Percentiles rank a stretch among this genome's conserved stretches.
Evolutionary conservation across 2,888 invertebrate genomes (phyloP).

Genomic region (Pollenia angustigena): DNA sequence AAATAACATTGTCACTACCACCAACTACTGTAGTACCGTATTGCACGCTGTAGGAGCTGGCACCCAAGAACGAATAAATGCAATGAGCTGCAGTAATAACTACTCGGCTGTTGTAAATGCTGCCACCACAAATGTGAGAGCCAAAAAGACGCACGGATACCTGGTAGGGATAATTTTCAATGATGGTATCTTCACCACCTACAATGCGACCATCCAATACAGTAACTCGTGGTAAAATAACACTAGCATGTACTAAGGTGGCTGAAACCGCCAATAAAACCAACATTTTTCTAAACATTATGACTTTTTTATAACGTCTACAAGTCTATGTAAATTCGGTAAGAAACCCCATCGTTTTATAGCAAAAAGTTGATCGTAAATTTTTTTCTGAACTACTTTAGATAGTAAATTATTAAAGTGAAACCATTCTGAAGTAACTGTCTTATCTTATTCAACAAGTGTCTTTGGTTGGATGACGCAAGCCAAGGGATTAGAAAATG

Average conservation of each 20-base stretch:
- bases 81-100: slow-evolving; percentile 80
- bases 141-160: slow-evolving; percentile 64
- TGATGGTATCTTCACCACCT: slow-evolving; percentile 70
- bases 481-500: no score
- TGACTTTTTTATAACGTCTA: background rate
- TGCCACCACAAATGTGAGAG: slow-evolving; percentile 77
- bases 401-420: background rate
- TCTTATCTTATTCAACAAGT: background rate
- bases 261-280: slow-evolving; percentile 37
- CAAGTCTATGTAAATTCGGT: background rate
- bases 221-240: slow-evolving; percentile 7
- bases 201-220: slow-evolving; percentile 72
- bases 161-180: slow-evolving; percentile 68
- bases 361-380: slow-evolving; percentile 6
- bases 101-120: slow-evolving; percentile 76
- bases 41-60: slow-evolving; percentile 51
- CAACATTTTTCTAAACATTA: slow-evolving; percentile 35
- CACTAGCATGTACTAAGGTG: slow-evolving; percentile 18
- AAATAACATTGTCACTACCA: slow-evolving; percentile 27
- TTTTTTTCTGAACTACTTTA: background rate
- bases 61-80: slow-evolving; percentile 22
- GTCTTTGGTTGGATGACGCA: background rate
- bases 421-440: background rate
- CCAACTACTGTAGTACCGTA: slow-evolving; percentile 59
- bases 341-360: slow-evolving; percentile 13